Percentiles rank a stretch among this genome's conserved stretches.
Evolutionary conservation across 2,797 vertebrate species (phyloP).

Genomic region (Sebastes jordani): DNA sequence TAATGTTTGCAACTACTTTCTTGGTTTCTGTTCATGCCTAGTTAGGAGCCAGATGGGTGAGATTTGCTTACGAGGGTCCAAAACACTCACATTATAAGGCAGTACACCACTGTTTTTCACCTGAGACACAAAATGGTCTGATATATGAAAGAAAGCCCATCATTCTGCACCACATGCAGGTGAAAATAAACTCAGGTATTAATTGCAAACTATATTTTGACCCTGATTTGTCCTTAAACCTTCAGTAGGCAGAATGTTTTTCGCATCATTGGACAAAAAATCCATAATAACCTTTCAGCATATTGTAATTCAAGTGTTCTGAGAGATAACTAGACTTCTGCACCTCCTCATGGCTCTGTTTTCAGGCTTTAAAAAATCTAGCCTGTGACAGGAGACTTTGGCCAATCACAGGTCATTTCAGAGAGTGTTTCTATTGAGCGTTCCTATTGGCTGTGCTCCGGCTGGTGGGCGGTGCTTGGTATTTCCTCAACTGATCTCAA

Average conservation of each 20-base stretch:
- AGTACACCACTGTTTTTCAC: background rate
- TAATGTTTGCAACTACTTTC: background rate
- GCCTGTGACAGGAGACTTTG: no score
- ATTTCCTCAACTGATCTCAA: no score
- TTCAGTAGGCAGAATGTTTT: no score
- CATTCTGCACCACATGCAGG: background rate
- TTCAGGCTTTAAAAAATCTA: no score
- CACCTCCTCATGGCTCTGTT: no score
- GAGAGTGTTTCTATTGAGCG: no score
- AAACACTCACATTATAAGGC: background rate
- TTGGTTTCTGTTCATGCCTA: background rate
- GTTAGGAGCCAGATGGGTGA: conserved; percentile 6
- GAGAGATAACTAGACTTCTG: background rate
- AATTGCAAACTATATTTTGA: background rate
- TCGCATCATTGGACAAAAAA: rapidly evolving
- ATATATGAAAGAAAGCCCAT: background rate
- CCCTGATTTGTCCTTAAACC: background rate
- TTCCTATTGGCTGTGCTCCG: no score
- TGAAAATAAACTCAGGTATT: background rate
- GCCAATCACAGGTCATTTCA: no score
- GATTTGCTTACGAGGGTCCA: background rate
- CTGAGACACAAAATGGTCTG: background rate
- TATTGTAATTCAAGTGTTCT: no score
- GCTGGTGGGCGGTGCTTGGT: no score
- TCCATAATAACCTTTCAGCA: no score